phyloP scores from a whole-genome alignment of 2,113 vertebrate genomes.

The Channa argus region DNA sequence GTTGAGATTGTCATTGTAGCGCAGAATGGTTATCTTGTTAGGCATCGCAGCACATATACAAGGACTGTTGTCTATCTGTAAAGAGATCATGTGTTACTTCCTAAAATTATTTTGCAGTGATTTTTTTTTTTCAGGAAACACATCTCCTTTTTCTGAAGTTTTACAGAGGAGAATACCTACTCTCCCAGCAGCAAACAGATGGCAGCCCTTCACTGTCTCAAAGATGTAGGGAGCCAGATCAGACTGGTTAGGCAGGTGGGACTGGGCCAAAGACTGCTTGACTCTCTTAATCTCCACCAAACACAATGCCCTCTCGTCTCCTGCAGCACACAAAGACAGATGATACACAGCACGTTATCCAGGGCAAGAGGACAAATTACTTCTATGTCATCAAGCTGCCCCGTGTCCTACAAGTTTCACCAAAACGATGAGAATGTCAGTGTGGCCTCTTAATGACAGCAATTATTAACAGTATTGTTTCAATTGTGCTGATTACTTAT shows the following conservation, averaged over 20 bases:
- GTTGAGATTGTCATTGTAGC: constrained; percentile 96
- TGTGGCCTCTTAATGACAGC: neutral
- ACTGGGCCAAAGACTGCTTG: constrained; percentile 95
- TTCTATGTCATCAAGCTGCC: neutral
- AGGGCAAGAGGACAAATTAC: neutral
- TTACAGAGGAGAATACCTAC: constrained; percentile 73
- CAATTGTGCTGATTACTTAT: neutral
- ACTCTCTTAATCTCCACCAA: constrained; percentile 96
- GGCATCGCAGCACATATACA: constrained; percentile 98
- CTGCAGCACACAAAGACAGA: constrained; percentile 76
- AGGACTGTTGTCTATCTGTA: constrained; percentile 93
- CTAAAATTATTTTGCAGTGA: neutral
- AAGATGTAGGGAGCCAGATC: constrained; percentile 93
- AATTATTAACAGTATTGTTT: too few relatives aligned
- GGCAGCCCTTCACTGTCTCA: constrained; percentile 98
- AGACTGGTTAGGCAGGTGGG: constrained; percentile 95
- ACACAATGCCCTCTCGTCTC: constrained; percentile 95
- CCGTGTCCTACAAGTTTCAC: neutral
- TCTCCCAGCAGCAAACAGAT: constrained; percentile 95
- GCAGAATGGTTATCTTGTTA: constrained; percentile 93
- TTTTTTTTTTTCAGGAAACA: too few relatives aligned
- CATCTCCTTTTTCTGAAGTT: too few relatives aligned
- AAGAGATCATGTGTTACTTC: constrained; percentile 11
- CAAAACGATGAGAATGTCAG: neutral
- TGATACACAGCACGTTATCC: neutral